Evolutionary conservation across 2,888 invertebrate genomes (phyloP).

Genomic region (Byasa hedistus): DNA sequence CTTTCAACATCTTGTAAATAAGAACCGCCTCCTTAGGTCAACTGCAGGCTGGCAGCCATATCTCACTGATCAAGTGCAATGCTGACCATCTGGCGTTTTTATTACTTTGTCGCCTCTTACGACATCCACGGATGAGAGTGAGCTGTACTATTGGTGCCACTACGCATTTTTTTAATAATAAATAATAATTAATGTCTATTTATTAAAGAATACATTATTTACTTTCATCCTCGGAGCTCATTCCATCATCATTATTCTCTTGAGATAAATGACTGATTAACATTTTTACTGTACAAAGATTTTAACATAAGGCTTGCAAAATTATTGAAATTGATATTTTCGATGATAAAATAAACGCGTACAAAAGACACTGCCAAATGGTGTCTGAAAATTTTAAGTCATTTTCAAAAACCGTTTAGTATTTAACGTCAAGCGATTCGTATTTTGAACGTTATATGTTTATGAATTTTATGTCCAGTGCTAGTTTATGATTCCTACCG

Average conservation of each 20-base stretch:
- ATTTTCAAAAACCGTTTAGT: slow-evolving; percentile 14
- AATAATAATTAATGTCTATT: background rate
- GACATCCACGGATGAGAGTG: no score
- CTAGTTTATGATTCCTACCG: no score
- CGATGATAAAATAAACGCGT: slow-evolving; percentile 27
- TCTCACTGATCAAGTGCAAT: no score
- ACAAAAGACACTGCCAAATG: slow-evolving; percentile 25
- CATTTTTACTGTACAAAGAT: slow-evolving; percentile 57
- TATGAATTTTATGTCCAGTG: background rate
- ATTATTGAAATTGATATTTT: slow-evolving; percentile 31
- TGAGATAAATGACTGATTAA: slow-evolving; percentile 57
- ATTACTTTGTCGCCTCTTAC: no score
- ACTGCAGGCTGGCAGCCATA: no score
- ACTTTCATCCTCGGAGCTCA: slow-evolving; percentile 13
- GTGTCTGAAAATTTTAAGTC: slow-evolving; percentile 25
- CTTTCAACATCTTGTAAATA: no score
- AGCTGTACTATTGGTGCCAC: no score
- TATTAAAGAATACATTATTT: background rate
- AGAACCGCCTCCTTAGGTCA: no score
- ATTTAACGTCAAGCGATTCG: slow-evolving; percentile 20
- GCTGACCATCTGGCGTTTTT: no score
- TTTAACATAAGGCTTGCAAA: slow-evolving; percentile 43
- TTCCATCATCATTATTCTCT: slow-evolving; percentile 41
- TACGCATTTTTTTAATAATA: background rate
- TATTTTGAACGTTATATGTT: slow-evolving; percentile 21